A percentile compares a stretch with the other conserved stretches of the same genome.
Evolutionary conservation across 2,888 invertebrate species (phyloP).

Genomic region (Spisula solida): DNA sequence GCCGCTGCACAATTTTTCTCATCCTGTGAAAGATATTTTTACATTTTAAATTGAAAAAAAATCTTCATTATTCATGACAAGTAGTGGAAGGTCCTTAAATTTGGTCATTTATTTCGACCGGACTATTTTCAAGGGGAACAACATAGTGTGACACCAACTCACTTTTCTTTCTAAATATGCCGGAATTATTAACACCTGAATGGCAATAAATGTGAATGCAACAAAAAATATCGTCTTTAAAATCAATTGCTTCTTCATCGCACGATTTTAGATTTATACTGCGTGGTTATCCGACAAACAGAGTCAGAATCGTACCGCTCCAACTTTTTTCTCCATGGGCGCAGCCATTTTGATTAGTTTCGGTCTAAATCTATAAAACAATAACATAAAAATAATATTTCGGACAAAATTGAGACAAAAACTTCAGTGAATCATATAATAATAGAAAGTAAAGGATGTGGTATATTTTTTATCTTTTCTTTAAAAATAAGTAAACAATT

Average conservation of each 20-base stretch:
- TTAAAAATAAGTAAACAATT: neutral
- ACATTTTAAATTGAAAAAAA: no score
- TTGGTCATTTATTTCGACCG: no score
- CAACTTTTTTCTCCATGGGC: neutral
- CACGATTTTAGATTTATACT: neutral
- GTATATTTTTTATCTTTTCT: neutral
- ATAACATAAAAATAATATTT: neutral
- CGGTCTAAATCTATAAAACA: neutral
- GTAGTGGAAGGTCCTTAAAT: no score
- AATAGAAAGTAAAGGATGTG: no score
- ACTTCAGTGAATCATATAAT: no score
- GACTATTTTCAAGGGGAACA: no score
- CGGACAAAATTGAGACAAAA: no score
- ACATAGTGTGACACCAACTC: neutral
- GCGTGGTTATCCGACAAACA: neutral
- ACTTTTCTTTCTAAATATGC: conserved; percentile 51
- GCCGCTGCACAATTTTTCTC: no score
- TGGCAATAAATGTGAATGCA: conserved; percentile 42
- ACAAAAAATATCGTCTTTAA: conserved; percentile 48
- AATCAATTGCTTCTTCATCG: conserved; percentile 59
- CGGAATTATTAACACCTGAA: conserved; percentile 57
- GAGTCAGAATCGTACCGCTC: neutral
- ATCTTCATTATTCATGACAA: no score
- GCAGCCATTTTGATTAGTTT: conserved; percentile 14
- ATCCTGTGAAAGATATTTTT: no score